These are phyloP conservation scores for Aphidius colemani DNA, from an alignment of 2,888 invertebrate genomes.

Conservation along the genomic window DNA sequence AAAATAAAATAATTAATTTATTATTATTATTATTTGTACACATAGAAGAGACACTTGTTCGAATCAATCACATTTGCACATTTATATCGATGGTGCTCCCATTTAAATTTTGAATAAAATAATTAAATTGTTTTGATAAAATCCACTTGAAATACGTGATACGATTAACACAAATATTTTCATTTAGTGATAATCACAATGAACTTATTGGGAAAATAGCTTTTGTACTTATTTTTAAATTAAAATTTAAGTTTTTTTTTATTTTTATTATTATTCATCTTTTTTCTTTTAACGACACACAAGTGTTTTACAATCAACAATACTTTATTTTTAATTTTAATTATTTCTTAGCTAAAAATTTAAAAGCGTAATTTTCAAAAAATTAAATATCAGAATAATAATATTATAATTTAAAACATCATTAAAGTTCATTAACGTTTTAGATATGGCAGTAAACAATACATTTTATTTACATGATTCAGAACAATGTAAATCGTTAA, in stretches of 20 bases:
- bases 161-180: conserved; percentile 38
- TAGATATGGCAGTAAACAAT: conserved; percentile 50
- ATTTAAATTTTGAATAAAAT: too few relatives aligned
- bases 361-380: conserved; percentile 23
- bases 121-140: conserved; percentile 4
- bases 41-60: conserved; percentile 15
- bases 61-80: conserved; percentile 29
- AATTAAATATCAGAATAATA: background rate
- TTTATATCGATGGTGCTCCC: conserved; percentile 28
- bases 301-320: conserved; percentile 27
- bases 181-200: conserved; percentile 53
- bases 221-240: conserved; percentile 51
- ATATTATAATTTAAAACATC: too few relatives aligned
- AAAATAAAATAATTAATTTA: conserved; percentile 29
- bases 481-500: conserved; percentile 36
- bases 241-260: conserved; percentile 35
- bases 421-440: conserved; percentile 31
- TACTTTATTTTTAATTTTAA: conserved; percentile 9
- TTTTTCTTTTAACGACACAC: background rate
- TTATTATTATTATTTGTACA: too few relatives aligned
- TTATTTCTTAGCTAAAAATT: conserved; percentile 3
- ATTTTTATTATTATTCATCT: conserved; percentile 4
- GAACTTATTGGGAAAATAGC: conserved; percentile 50
- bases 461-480: conserved; percentile 44
- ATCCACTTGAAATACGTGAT: conserved; percentile 43